phyloP scores from a whole-genome alignment of 2,113 vertebrate species.

The Pomatostomus ruficeps region DNA sequence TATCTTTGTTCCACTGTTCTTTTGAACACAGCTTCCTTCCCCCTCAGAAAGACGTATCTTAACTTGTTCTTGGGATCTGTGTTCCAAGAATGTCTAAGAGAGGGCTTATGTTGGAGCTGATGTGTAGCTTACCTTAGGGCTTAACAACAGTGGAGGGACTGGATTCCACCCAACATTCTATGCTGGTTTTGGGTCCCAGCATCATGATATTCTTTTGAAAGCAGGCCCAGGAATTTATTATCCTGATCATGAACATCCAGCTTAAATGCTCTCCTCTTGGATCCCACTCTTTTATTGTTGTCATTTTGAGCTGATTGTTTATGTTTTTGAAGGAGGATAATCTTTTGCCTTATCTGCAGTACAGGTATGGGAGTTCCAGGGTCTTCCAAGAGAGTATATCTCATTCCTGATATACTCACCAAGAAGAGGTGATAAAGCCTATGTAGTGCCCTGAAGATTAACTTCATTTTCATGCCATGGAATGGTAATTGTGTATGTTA shows the following conservation, averaged over 20 bases:
- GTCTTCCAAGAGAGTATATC: not conserved
- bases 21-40: not conserved
- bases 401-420: not conserved
- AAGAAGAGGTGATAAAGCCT: not conserved
- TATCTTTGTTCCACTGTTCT: not conserved
- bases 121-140: not conserved
- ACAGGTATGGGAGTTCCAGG: not conserved
- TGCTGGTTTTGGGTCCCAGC: not conserved
- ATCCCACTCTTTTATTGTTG: not conserved
- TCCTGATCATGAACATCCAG: not conserved
- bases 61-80: not conserved
- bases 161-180: not conserved
- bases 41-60: rapidly evolving
- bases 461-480: not conserved
- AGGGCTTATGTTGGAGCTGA: not conserved
- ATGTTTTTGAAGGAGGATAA: not conserved
- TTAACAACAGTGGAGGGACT: not conserved
- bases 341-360: not conserved
- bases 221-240: not conserved
- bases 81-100: not conserved
- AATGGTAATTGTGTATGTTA: not conserved
- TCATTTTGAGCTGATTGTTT: not conserved
- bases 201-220: not conserved
- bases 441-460: not conserved
- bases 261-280: not conserved